Evolutionary conservation across 2,797 vertebrate genomes (phyloP).

Genomic region (Labroides dimidiatus): DNA sequence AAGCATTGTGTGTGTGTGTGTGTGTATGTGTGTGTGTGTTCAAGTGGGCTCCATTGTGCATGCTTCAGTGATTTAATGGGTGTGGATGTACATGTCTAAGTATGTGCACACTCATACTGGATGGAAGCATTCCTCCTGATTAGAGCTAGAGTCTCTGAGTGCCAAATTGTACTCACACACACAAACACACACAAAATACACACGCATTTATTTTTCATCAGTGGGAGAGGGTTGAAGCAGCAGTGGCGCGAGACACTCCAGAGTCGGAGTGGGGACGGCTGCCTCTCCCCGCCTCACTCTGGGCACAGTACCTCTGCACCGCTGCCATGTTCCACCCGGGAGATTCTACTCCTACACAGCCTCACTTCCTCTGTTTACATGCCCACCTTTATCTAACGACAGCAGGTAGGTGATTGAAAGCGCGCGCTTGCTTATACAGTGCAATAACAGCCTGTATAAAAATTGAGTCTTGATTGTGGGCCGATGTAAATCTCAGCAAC

Average conservation of each 20-base stretch:
- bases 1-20: slow-evolving; percentile 40
- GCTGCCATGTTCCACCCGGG: slow-evolving; percentile 60
- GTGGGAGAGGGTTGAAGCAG: slow-evolving; percentile 53
- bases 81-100: slow-evolving; percentile 29
- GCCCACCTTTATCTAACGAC: slow-evolving; percentile 75
- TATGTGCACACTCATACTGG: slow-evolving; percentile 38
- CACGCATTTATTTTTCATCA: slow-evolving; percentile 68
- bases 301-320: slow-evolving; percentile 46
- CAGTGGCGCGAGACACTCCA: slow-evolving; percentile 55
- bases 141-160: slow-evolving; percentile 63
- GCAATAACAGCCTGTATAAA: slow-evolving; percentile 73
- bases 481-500: slow-evolving; percentile 71
- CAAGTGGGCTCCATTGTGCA: slow-evolving; percentile 32
- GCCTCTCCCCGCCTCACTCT: slow-evolving; percentile 47
- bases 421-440: slow-evolving; percentile 58
- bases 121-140: slow-evolving; percentile 68
- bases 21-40: slow-evolving; percentile 42
- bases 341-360: slow-evolving; percentile 59
- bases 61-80: slow-evolving; percentile 61
- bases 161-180: slow-evolving; percentile 58
- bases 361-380: slow-evolving; percentile 71
- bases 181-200: slow-evolving; percentile 2
- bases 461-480: slow-evolving; percentile 70
- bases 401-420: slow-evolving; percentile 75
- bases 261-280: slow-evolving; percentile 52